Conservation (phyloP, 2,888 invertebrate genomes). For the Bembecia ichneumoniformis region DNA sequence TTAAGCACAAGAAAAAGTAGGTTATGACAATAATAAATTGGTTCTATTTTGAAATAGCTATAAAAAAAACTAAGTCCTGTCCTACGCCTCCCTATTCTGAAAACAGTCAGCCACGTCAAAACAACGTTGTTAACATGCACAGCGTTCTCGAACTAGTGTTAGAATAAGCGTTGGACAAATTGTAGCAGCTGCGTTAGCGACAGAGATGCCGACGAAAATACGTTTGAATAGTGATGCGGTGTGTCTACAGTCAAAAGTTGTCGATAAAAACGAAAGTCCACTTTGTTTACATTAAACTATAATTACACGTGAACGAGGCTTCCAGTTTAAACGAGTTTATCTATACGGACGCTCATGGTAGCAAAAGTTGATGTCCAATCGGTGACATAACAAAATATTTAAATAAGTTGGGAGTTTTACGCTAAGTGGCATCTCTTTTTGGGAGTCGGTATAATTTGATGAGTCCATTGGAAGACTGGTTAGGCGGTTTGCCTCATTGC, state of each 20-base stretch:
- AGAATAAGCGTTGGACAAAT: conserved; percentile 35
- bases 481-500: no score
- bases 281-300: no score
- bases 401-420: no score
- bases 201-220: conserved; percentile 46
- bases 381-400: no score
- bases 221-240: conserved; percentile 29
- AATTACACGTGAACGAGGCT: no score
- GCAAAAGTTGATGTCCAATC: no score
- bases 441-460: no score
- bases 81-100: conserved; percentile 28
- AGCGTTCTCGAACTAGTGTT: conserved; percentile 32
- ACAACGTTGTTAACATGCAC: conserved; percentile 65
- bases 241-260: conserved; percentile 3
- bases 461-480: no score
- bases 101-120: conserved; percentile 57
- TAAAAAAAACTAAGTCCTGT: background rate
- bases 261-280: no score
- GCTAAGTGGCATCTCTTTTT: no score
- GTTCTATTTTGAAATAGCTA: conserved; percentile 1
- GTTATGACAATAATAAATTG: background rate
- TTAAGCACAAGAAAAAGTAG: background rate
- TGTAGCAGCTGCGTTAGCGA: conserved; percentile 51
- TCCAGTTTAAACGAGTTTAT: no score
- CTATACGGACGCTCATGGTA: no score